A percentile compares a stretch with the other conserved stretches of the same genome.
Conservation (phyloP, 2,888 invertebrate species). For the Lissocephala sabroskyi region DNA sequence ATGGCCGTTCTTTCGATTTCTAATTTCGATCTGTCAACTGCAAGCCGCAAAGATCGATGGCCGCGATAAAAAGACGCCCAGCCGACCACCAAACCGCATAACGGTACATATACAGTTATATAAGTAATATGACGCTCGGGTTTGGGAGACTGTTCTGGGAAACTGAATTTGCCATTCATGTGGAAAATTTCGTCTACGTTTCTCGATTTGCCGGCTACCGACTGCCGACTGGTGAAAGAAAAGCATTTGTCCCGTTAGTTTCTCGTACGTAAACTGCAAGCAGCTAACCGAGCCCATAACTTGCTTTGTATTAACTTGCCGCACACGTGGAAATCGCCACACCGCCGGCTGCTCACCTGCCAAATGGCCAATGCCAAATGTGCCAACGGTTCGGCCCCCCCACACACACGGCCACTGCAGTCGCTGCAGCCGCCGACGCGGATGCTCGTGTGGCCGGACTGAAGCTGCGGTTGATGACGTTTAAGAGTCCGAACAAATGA, state of each 20-base stretch:
- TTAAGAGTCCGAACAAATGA: conserved; percentile 45
- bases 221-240: no score
- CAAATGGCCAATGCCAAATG: neutral
- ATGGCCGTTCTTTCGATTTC: no score
- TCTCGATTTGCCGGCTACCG: conserved; percentile 47
- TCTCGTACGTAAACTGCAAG: conserved; percentile 17
- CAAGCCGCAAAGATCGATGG: conserved; percentile 67
- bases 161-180: conserved; percentile 54
- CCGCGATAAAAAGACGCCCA: conserved; percentile 58
- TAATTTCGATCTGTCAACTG: conserved; percentile 68
- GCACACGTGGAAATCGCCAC: conserved; percentile 32
- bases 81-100: no score
- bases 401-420: neutral
- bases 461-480: conserved; percentile 29
- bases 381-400: conserved; percentile 1
- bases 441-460: neutral
- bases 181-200: no score
- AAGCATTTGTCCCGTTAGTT: conserved; percentile 40
- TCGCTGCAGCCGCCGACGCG: neutral
- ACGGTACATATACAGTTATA: no score
- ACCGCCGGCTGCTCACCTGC: neutral
- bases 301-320: conserved; percentile 47
- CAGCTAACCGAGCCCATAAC: conserved; percentile 43
- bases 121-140: no score
- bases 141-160: conserved; percentile 14